Conservation (phyloP, 2,888 invertebrate genomes). For the Acleris holmiana region DNA sequence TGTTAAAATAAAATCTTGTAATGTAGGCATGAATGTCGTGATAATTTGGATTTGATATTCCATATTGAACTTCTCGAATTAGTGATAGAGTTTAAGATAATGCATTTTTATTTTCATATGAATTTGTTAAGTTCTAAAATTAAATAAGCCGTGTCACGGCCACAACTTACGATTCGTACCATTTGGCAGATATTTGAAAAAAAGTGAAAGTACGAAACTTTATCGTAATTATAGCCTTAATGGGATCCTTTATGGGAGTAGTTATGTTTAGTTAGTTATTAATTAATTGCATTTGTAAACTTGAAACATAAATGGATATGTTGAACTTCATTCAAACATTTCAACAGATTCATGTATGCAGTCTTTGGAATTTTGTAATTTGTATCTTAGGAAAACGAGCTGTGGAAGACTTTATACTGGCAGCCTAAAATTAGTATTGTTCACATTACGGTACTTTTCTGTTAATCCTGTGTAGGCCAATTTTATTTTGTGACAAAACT, state of each 20-base stretch:
- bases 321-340: conserved; percentile 38
- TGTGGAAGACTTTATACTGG: neutral
- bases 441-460: conserved; percentile 53
- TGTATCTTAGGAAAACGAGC: neutral
- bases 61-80: conserved; percentile 47
- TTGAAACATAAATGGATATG: conserved; percentile 38
- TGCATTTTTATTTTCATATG: conserved; percentile 40
- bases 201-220: conserved; percentile 12
- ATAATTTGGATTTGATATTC: conserved; percentile 58
- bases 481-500: conserved; percentile 48
- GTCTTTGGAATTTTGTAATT: conserved; percentile 2
- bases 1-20: conserved; percentile 31
- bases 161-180: conserved; percentile 30
- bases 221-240: conserved; percentile 16
- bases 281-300: conserved; percentile 36
- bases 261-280: conserved; percentile 16
- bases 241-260: conserved; percentile 8
- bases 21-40: conserved; percentile 40
- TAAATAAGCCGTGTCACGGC: conserved; percentile 32
- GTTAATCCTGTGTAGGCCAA: conserved; percentile 41
- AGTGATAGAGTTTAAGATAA: conserved; percentile 50
- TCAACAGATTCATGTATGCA: conserved; percentile 44
- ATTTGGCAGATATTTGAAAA: conserved; percentile 20
- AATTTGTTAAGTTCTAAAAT: conserved; percentile 33
- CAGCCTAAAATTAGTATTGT: neutral